These are phyloP conservation scores for Papilio helenus DNA, from an alignment of 1,140 invertebrate genomes.

Conservation along the genomic window DNA sequence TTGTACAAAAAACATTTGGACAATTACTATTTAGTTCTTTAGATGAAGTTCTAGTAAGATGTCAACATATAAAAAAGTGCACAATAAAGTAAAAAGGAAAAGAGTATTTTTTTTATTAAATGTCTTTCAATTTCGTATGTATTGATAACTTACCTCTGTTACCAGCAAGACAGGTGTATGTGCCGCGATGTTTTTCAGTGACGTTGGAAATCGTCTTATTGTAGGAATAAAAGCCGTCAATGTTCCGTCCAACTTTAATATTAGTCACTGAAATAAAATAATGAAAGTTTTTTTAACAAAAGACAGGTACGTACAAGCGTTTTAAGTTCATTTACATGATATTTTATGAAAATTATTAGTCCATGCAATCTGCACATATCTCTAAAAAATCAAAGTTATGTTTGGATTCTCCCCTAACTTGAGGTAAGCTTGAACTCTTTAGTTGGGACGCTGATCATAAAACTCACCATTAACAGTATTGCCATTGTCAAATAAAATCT, in stretches of 20 bases:
- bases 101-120: background rate
- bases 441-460: too few relatives aligned
- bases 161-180: constrained; percentile 63
- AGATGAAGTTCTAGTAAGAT: too few relatives aligned
- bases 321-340: too few relatives aligned
- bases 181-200: constrained; percentile 55
- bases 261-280: constrained; percentile 47
- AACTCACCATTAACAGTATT: constrained; percentile 51
- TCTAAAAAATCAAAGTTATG: too few relatives aligned
- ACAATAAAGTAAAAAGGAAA: too few relatives aligned
- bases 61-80: too few relatives aligned
- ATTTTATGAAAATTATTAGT: too few relatives aligned
- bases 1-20: background rate
- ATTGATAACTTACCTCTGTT: constrained; percentile 64
- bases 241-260: constrained; percentile 48
- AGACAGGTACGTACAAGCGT: too few relatives aligned
- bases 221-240: constrained; percentile 56
- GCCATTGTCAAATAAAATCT: constrained; percentile 46
- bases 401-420: too few relatives aligned
- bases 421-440: too few relatives aligned
- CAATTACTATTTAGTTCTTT: too few relatives aligned
- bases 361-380: too few relatives aligned
- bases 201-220: constrained; percentile 56
- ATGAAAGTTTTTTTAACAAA: background rate
- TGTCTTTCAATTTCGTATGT: background rate